Evolutionary conservation across 1,140 invertebrate genomes (phyloP).

Genomic region (Drosophila tristis): DNA sequence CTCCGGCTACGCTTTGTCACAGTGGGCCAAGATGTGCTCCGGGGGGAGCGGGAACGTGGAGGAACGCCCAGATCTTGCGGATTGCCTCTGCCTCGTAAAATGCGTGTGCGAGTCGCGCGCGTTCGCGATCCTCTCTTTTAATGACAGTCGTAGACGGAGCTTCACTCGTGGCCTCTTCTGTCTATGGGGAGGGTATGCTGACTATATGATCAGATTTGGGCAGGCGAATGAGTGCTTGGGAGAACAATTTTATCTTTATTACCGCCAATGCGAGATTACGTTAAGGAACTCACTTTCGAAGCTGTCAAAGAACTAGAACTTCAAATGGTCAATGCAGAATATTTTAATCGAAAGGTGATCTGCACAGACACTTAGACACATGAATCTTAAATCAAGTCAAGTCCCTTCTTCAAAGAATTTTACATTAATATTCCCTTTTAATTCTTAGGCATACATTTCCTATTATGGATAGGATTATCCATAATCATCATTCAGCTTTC

Average conservation of each 20-base stretch:
- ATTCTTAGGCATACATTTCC: too few relatives aligned
- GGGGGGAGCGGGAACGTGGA: constrained; percentile 22
- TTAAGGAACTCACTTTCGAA: not conserved
- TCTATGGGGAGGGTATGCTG: constrained; percentile 4
- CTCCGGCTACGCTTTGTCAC: constrained; percentile 41
- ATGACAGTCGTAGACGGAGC: constrained; percentile 71
- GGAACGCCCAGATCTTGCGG: constrained; percentile 33
- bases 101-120: constrained; percentile 80
- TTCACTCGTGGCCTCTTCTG: constrained; percentile 30
- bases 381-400: too few relatives aligned
- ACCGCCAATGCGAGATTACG: not conserved
- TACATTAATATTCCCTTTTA: not conserved
- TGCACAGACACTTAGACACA: too few relatives aligned
- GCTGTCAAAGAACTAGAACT: not conserved
- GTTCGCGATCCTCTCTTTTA: constrained; percentile 62
- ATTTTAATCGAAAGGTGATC: too few relatives aligned
- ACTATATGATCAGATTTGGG: not conserved
- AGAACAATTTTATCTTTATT: too few relatives aligned
- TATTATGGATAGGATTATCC: too few relatives aligned
- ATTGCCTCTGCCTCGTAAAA: constrained; percentile 74
- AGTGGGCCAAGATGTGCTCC: constrained; percentile 52
- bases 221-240: not conserved
- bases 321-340: too few relatives aligned
- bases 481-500: too few relatives aligned
- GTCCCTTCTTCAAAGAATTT: too few relatives aligned